phyloP scores from a whole-genome alignment of 2,797 vertebrate species.

The Pseudocheirus occidentalis region DNA sequence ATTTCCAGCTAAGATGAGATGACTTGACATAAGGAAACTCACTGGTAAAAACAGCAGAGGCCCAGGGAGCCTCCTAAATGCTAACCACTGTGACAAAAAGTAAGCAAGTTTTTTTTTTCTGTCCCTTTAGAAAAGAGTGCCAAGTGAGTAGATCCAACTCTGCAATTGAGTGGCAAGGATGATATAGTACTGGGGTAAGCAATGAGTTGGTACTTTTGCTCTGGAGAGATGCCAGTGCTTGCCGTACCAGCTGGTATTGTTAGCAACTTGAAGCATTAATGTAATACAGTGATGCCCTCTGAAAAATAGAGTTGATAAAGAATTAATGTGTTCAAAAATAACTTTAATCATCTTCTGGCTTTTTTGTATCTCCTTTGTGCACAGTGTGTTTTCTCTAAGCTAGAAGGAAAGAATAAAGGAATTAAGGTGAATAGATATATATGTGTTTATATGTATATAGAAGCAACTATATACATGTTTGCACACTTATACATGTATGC shows the following conservation, averaged over 20 bases:
- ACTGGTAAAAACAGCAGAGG: constrained; percentile 9
- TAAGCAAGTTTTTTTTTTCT: not conserved
- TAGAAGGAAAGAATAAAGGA: not conserved
- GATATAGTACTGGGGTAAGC: not conserved
- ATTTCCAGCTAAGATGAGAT: constrained; percentile 2
- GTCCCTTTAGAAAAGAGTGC: not conserved
- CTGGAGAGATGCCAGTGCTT: constrained; percentile 16
- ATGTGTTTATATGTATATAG: not conserved
- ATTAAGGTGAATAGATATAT: constrained; percentile 11
- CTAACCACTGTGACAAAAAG: not conserved
- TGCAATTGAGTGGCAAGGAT: not conserved
- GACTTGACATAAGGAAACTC: constrained; percentile 11
- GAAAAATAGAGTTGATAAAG: constrained; percentile 71
- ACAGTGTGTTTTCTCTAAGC: constrained; percentile 43
- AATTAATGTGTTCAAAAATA: constrained; percentile 73
- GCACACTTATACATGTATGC: fast-evolving
- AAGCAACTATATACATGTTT: not conserved
- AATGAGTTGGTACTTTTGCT: not conserved
- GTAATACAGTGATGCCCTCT: constrained; percentile 63
- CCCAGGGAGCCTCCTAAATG: constrained; percentile 7
- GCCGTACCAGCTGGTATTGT: constrained; percentile 53
- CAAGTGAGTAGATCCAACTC: not conserved
- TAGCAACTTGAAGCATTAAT: constrained; percentile 64
- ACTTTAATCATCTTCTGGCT: constrained; percentile 63
- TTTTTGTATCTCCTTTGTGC: constrained; percentile 61